Percentiles rank a stretch among this genome's conserved stretches.
Evolutionary conservation across 2,888 invertebrate genomes (phyloP).

Genomic region (Parasteatoda lunata): DNA sequence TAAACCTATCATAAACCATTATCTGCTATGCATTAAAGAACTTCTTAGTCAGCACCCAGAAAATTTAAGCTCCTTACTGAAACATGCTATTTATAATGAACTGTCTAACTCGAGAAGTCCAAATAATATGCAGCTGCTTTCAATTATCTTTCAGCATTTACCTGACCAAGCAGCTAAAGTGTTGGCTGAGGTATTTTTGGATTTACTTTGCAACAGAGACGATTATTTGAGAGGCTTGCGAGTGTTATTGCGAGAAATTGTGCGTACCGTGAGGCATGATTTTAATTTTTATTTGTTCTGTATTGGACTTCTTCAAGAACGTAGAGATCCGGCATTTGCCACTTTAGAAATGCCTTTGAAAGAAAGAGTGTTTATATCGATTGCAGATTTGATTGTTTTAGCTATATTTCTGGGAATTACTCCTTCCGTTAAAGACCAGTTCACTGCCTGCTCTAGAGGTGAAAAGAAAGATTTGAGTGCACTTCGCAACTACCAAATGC

Average conservation of each 20-base stretch:
- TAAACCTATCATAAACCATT: constrained; percentile 91
- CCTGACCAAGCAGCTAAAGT: constrained; percentile 85
- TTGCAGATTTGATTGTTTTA: constrained; percentile 89
- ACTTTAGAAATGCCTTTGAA: constrained; percentile 74
- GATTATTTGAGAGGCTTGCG: constrained; percentile 92
- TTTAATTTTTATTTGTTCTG: constrained; percentile 87
- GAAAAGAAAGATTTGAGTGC: constrained; percentile 75
- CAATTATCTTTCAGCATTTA: constrained; percentile 89
- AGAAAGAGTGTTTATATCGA: constrained; percentile 87
- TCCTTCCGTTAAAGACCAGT: constrained; percentile 83
- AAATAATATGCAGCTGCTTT: constrained; percentile 94
- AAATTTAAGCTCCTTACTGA: constrained; percentile 87
- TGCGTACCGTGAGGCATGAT: constrained; percentile 87
- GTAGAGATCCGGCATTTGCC: constrained; percentile 73
- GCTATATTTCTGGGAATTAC: constrained; percentile 88
- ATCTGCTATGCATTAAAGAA: constrained; percentile 89
- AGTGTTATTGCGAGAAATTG: constrained; percentile 89
- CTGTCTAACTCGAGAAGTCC: constrained; percentile 90
- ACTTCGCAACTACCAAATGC: constrained; percentile 76
- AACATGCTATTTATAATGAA: constrained; percentile 95
- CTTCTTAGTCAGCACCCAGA: constrained; percentile 89
- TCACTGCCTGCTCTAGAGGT: constrained; percentile 72
- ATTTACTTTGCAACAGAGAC: constrained; percentile 88
- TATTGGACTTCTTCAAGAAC: constrained; percentile 81
- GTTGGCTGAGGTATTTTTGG: constrained; percentile 79